These are phyloP conservation scores for Myxocyprinus asiaticus DNA, from an alignment of 2,113 vertebrate species.

Conservation along the genomic window DNA sequence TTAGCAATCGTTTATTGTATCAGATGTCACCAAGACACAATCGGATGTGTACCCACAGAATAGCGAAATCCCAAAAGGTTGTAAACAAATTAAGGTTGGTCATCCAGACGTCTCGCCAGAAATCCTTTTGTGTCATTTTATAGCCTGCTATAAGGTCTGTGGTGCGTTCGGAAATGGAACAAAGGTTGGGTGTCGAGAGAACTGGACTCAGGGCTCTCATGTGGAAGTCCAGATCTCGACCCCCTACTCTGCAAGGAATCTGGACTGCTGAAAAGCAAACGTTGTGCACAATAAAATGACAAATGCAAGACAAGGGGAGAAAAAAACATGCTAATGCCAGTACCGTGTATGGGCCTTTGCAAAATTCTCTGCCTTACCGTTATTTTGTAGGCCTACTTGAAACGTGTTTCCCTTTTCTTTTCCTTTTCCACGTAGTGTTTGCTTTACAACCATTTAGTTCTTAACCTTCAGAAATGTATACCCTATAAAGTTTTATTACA, in stretches of 20 bases:
- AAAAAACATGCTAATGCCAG: neutral
- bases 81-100: conserved; percentile 73
- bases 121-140: conserved; percentile 63
- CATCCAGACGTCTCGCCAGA: conserved; percentile 79
- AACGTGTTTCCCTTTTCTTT: conserved; percentile 74
- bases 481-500: conserved; percentile 99
- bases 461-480: conserved; percentile 99
- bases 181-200: conserved; percentile 73
- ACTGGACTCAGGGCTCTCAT: conserved; percentile 65
- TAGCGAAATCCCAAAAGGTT: conserved; percentile 57
- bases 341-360: neutral
- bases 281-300: conserved; percentile 65
- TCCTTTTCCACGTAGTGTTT: conserved; percentile 80
- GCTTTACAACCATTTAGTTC: conserved; percentile 97
- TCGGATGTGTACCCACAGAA: conserved; percentile 67
- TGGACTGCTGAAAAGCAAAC: conserved; percentile 55
- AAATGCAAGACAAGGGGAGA: conserved; percentile 43
- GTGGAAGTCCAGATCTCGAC: conserved; percentile 60
- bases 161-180: conserved; percentile 71
- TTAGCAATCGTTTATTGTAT: conserved; percentile 70
- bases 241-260: conserved; percentile 53
- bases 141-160: conserved; percentile 67
- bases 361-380: conserved; percentile 58
- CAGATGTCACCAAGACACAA: conserved; percentile 69
- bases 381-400: conserved; percentile 71